Evolutionary conservation across 2,888 invertebrate genomes (phyloP).

Genomic region (Meiosimyza decipiens): DNA sequence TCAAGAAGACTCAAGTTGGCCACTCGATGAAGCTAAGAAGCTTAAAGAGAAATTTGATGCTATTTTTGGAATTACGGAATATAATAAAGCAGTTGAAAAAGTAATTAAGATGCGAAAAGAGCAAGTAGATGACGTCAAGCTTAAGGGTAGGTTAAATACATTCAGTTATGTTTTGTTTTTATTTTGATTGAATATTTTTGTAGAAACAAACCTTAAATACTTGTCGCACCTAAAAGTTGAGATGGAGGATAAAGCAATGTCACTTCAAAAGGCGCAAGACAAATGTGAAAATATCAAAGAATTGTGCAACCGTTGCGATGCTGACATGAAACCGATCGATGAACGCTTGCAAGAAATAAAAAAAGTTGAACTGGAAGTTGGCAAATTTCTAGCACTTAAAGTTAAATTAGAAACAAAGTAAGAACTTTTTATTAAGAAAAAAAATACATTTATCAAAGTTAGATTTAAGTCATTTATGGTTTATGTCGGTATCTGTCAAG

Average conservation of each 20-base stretch:
- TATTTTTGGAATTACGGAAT: conserved; percentile 94
- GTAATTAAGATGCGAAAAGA: conserved; percentile 77
- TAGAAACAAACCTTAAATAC: conserved; percentile 70
- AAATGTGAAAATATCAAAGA: conserved; percentile 72
- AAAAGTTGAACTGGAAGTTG: conserved; percentile 69
- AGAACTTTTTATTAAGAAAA: conserved; percentile 32
- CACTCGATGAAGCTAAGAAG: conserved; percentile 91
- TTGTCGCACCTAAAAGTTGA: conserved; percentile 72
- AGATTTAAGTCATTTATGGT: too few relatives aligned
- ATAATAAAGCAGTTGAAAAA: conserved; percentile 87
- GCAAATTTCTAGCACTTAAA: conserved; percentile 69
- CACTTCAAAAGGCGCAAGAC: conserved; percentile 72
- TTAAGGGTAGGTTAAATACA: conserved; percentile 67
- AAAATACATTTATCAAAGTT: background rate
- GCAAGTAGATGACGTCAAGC: conserved; percentile 69
- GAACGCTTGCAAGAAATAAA: conserved; percentile 70
- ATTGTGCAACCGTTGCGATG: conserved; percentile 70
- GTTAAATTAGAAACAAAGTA: conserved; percentile 72
- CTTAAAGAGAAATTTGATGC: conserved; percentile 97
- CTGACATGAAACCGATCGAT: conserved; percentile 70
- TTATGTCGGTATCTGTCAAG: too few relatives aligned
- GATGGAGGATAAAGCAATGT: conserved; percentile 72
- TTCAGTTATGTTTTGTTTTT: background rate
- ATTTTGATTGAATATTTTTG: conserved; percentile 35
- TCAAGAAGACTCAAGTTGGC: conserved; percentile 98